Evolutionary conservation across 2,888 invertebrate genomes (phyloP).

Genomic region (Macaria notata): DNA sequence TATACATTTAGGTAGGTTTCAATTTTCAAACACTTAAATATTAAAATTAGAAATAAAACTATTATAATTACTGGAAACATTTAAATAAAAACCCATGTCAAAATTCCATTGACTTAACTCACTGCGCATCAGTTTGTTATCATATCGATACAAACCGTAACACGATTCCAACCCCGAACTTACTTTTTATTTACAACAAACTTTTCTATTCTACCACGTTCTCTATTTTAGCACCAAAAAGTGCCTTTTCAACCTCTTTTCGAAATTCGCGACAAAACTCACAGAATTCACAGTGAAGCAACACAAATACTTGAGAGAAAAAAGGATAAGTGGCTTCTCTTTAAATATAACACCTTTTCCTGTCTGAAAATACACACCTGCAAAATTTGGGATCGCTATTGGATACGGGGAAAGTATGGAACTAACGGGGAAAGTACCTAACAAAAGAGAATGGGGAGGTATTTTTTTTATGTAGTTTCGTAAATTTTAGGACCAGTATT

Average conservation of each 20-base stretch:
- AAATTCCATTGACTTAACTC: too few relatives aligned
- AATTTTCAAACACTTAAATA: too few relatives aligned
- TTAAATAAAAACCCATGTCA: too few relatives aligned
- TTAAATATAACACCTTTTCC: slow-evolving; percentile 31
- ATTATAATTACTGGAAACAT: too few relatives aligned
- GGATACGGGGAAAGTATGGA: slow-evolving; percentile 3
- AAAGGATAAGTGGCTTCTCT: slow-evolving; percentile 31
- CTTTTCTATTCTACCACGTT: too few relatives aligned
- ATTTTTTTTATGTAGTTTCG: background rate
- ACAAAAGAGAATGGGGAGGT: background rate
- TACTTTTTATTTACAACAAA: too few relatives aligned
- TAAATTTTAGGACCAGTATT: background rate
- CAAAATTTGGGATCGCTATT: slow-evolving; percentile 26
- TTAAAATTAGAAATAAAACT: too few relatives aligned
- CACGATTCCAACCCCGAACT: too few relatives aligned
- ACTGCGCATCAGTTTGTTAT: too few relatives aligned
- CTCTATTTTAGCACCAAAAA: too few relatives aligned
- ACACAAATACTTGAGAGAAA: slow-evolving; percentile 21
- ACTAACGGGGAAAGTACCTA: background rate
- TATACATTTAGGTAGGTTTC: too few relatives aligned
- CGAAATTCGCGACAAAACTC: slow-evolving; percentile 5
- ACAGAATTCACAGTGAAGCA: slow-evolving; percentile 12
- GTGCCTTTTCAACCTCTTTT: background rate
- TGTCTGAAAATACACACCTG: slow-evolving; percentile 33
- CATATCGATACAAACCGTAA: too few relatives aligned